phyloP scores from a whole-genome alignment of 2,113 vertebrate species.

The Phoenicopterus ruber region DNA sequence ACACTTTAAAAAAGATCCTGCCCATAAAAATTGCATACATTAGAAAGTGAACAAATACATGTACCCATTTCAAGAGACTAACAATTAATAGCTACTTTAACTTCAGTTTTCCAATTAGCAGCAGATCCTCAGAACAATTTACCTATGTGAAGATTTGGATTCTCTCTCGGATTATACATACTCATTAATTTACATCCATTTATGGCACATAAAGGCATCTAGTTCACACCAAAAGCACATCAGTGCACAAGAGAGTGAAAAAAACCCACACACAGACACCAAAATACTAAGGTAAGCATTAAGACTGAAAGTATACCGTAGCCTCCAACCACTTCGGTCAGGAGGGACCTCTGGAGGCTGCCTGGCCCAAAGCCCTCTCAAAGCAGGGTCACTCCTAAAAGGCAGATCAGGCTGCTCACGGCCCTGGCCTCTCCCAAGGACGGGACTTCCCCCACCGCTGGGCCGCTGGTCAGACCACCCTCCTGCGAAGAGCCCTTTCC shows the following conservation, averaged over 20 bases:
- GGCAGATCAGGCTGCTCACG: neutral
- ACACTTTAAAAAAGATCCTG: neutral
- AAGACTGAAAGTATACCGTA: accelerated
- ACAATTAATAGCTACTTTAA: neutral
- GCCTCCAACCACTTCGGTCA: accelerated
- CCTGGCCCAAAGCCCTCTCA: neutral
- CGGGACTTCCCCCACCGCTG: neutral
- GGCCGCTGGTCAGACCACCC: no score
- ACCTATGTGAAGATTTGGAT: neutral
- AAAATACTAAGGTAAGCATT: neutral
- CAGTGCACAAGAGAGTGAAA: neutral
- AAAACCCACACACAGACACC: accelerated
- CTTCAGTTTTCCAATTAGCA: neutral
- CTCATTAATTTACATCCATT: neutral
- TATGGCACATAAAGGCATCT: neutral
- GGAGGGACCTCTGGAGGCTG: neutral
- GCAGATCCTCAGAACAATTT: neutral
- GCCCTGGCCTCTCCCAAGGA: neutral
- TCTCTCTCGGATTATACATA: neutral
- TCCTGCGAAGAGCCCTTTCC: neutral
- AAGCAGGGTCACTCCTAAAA: neutral
- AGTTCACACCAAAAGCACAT: neutral
- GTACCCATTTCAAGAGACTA: neutral
- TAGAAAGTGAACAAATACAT: neutral
- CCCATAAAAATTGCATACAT: neutral